Conservation (phyloP, 2,888 invertebrate genomes). For the Barypeithes pellucidus region DNA sequence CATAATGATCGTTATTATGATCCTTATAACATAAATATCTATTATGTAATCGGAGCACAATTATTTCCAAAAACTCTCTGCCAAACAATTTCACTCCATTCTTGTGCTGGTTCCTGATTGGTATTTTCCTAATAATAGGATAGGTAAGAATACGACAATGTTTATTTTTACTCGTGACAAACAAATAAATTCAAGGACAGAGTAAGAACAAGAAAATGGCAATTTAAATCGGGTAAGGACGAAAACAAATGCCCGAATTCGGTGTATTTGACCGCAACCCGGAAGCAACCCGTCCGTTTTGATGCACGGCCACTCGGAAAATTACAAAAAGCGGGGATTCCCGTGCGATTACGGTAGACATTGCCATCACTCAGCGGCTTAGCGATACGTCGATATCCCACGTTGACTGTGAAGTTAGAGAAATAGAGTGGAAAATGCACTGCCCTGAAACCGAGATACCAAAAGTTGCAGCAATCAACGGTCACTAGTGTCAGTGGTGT, state of each 20-base stretch:
- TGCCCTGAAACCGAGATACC: no score
- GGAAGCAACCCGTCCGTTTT: slow-evolving; percentile 62
- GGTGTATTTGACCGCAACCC: slow-evolving; percentile 57
- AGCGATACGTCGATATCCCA: slow-evolving; percentile 56
- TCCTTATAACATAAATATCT: no score
- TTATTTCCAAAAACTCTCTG: no score
- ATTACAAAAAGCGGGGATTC: slow-evolving; percentile 66
- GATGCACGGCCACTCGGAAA: slow-evolving; percentile 68
- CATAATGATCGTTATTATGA: no score
- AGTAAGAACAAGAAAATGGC: slow-evolving; percentile 15
- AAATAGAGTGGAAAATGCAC: not conserved
- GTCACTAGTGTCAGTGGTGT: no score
- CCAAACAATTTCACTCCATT: no score
- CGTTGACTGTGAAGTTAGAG: not conserved
- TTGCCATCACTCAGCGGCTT: slow-evolving; percentile 66
- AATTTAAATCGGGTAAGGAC: slow-evolving; percentile 30
- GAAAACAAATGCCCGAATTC: slow-evolving; percentile 58
- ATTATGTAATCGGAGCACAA: no score
- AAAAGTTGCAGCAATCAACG: no score
- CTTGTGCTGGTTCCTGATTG: no score
- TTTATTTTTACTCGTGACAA: no score
- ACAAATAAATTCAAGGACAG: slow-evolving; percentile 11
- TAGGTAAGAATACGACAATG: no score
- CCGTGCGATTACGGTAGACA: slow-evolving; percentile 66
- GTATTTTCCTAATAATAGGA: no score